phyloP scores from a whole-genome alignment of 2,888 invertebrate genomes.

The Sicus ferrugineus region DNA sequence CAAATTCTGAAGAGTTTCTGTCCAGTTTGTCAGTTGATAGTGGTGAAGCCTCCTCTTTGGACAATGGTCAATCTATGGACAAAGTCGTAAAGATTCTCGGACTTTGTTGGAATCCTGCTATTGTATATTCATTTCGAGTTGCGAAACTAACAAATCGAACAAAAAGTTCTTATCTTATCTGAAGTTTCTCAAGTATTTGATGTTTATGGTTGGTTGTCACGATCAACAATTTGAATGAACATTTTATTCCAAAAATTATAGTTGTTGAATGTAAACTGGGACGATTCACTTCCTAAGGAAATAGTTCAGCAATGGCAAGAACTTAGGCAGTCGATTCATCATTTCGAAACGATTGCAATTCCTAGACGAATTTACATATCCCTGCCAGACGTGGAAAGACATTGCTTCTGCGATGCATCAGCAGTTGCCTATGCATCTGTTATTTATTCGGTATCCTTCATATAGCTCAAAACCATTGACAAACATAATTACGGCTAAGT shows the following conservation, averaged over 20 bases:
- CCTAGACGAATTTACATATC: neutral
- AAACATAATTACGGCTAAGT: conserved; percentile 16
- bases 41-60: too few species aligned
- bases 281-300: too few species aligned
- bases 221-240: conserved; percentile 35
- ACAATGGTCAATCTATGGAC: too few species aligned
- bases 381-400: neutral
- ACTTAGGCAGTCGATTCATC: too few species aligned
- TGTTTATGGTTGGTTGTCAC: conserved; percentile 34
- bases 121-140: conserved; percentile 29
- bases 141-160: neutral
- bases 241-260: too few species aligned
- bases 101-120: too few species aligned
- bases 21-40: too few species aligned
- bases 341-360: conserved; percentile 34
- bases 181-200: conserved; percentile 37
- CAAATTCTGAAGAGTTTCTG: too few species aligned
- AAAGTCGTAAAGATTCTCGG: too few species aligned
- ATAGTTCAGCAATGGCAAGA: conserved; percentile 36
- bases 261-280: too few species aligned
- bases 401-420: conserved; percentile 8
- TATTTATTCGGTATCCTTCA: conserved; percentile 14
- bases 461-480: neutral
- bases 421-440: conserved; percentile 3
- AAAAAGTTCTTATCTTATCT: conserved; percentile 33